Evolutionary conservation across 2,113 vertebrate species (phyloP).

Genomic region (Callionymus lyra): DNA sequence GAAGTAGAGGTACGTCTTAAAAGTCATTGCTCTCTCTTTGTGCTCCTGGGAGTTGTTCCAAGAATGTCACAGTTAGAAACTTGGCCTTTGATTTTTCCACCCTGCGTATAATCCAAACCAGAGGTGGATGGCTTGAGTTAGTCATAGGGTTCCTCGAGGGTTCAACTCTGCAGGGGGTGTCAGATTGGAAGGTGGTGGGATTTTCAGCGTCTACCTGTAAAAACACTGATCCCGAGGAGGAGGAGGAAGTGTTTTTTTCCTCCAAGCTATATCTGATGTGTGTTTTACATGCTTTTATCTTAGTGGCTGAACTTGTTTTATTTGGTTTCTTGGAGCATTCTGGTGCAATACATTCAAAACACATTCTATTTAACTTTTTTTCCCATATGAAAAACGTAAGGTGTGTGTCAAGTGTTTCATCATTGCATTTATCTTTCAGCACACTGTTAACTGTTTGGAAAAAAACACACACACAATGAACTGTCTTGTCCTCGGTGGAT

Average conservation of each 20-base stretch:
- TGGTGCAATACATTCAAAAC: no score
- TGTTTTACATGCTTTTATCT: no score
- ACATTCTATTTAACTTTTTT: no score
- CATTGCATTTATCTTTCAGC: no score
- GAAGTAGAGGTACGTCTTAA: conserved; percentile 9
- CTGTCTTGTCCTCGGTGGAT: no score
- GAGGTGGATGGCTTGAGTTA: conserved; percentile 22
- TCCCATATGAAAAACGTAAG: no score
- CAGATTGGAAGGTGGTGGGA: conserved; percentile 18
- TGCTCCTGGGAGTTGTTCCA: conserved; percentile 19
- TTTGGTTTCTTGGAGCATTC: no score
- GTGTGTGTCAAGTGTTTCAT: no score
- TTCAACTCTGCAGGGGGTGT: conserved; percentile 22
- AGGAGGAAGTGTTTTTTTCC: background rate
- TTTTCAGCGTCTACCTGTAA: conserved; percentile 36
- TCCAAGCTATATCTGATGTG: no score
- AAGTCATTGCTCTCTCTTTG: conserved; percentile 14
- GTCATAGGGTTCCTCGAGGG: conserved; percentile 20
- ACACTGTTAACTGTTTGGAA: no score
- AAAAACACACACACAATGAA: no score
- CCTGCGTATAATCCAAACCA: conserved; percentile 25
- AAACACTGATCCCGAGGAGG: conserved; percentile 35
- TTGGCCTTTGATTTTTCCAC: conserved; percentile 23
- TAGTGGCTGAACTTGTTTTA: no score
- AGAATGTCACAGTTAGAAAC: conserved; percentile 9